Conservation (phyloP, 1,140 invertebrate genomes). For the Bombus sylvicola region DNA sequence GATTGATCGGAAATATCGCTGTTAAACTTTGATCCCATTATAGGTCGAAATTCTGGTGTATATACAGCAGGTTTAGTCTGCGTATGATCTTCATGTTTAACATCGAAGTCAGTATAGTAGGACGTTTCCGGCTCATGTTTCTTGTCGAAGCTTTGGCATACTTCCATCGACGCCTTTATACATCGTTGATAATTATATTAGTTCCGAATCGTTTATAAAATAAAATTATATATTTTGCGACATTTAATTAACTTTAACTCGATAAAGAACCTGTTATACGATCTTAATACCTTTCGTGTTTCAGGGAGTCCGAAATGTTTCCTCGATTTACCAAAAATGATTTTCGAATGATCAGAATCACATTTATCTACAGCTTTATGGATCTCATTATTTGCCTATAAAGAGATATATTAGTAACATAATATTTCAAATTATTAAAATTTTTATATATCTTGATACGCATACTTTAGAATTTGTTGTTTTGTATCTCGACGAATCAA, state of each 20-base stretch:
- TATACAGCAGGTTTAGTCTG: constrained; percentile 7
- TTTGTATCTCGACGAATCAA: not conserved
- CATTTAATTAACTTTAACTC: not conserved
- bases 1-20: not conserved
- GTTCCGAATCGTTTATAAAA: not conserved
- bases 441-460: not conserved
- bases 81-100: constrained; percentile 39
- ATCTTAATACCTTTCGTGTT: not conserved
- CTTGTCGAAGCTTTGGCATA: constrained; percentile 42
- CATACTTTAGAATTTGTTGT: not conserved
- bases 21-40: not conserved
- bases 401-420: not conserved
- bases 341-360: not conserved
- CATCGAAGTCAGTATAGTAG: constrained; percentile 10
- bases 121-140: constrained; percentile 45
- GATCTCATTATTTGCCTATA: not conserved
- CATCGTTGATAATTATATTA: not conserved
- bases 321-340: not conserved
- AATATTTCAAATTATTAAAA: not conserved
- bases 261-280: not conserved
- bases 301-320: not conserved
- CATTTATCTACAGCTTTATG: not conserved
- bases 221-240: not conserved
- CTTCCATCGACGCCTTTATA: constrained; percentile 52
- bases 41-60: constrained; percentile 2